A percentile compares a stretch with the other conserved stretches of the same genome.
Conservation (phyloP, 2,888 invertebrate species). For the Trissoscelio sp. region DNA sequence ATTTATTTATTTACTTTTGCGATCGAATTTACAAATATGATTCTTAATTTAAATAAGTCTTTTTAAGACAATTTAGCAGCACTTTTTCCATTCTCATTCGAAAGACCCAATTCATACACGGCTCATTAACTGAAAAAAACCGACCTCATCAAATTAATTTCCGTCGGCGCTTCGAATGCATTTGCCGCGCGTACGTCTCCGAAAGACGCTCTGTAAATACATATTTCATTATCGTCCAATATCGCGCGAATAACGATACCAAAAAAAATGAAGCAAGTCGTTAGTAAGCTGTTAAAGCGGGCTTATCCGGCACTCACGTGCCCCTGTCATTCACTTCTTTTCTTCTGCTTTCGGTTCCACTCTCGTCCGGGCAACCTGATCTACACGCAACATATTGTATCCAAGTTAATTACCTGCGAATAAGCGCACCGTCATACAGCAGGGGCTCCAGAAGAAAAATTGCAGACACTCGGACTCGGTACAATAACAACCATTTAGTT, state of each 20-base stretch:
- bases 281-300: conserved; percentile 63
- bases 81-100: background rate
- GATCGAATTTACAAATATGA: too few relatives aligned
- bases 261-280: conserved; percentile 58
- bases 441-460: conserved; percentile 67
- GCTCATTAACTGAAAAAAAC: conserved; percentile 3
- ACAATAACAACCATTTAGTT: conserved; percentile 80
- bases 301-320: conserved; percentile 58
- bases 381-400: conserved; percentile 79
- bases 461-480: conserved; percentile 62
- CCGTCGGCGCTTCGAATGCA: conserved; percentile 38
- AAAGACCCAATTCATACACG: conserved; percentile 1
- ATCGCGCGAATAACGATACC: conserved; percentile 49
- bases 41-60: too few relatives aligned
- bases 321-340: conserved; percentile 56
- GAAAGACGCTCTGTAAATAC: conserved; percentile 50
- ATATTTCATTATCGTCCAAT: conserved; percentile 55
- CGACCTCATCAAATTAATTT: conserved; percentile 45
- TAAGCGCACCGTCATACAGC: conserved; percentile 82
- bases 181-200: conserved; percentile 29
- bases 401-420: conserved; percentile 82
- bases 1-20: too few relatives aligned
- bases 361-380: conserved; percentile 45
- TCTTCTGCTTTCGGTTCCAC: conserved; percentile 47
- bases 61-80: background rate